Evolutionary conservation across 1,140 invertebrate species (phyloP).

Genomic region (Drosophila hydei): DNA sequence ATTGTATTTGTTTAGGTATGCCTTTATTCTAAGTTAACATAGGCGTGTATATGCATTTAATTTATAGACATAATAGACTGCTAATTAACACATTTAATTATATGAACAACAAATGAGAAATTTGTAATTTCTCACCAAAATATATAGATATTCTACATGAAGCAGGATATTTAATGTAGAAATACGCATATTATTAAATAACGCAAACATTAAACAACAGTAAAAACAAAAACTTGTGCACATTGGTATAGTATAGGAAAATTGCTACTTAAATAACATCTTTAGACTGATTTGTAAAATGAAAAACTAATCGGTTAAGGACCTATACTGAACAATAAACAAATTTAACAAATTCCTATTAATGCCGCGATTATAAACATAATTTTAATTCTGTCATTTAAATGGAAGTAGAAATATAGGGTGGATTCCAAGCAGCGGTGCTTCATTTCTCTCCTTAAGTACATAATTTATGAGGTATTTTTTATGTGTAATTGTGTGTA

Average conservation of each 20-base stretch:
- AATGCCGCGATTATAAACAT: slow-evolving; percentile 31
- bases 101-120: slow-evolving; percentile 47
- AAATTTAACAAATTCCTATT: slow-evolving; percentile 40
- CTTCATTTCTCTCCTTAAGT: slow-evolving; percentile 60
- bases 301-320: slow-evolving; percentile 21
- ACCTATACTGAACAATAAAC: slow-evolving; percentile 34
- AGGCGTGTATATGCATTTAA: slow-evolving; percentile 22
- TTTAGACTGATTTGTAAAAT: slow-evolving; percentile 16
- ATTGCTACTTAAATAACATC: slow-evolving; percentile 27
- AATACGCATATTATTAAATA: slow-evolving; percentile 19
- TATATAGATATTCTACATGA: slow-evolving; percentile 23
- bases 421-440: slow-evolving; percentile 13
- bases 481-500: slow-evolving; percentile 25
- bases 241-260: slow-evolving; percentile 30
- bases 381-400: slow-evolving; percentile 15
- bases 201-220: slow-evolving; percentile 29
- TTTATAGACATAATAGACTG: slow-evolving; percentile 32
- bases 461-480: slow-evolving; percentile 63
- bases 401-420: slow-evolving; percentile 34
- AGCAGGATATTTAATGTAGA: slow-evolving; percentile 14
- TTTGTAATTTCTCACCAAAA: slow-evolving; percentile 34
- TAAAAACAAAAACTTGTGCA: slow-evolving; percentile 47
- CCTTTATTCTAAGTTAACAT: slow-evolving; percentile 35
- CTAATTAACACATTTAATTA: slow-evolving; percentile 44
- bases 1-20: slow-evolving; percentile 19